These are phyloP conservation scores for Ectemnius lituratus DNA, from an alignment of 2,888 invertebrate genomes.

Conservation along the genomic window DNA sequence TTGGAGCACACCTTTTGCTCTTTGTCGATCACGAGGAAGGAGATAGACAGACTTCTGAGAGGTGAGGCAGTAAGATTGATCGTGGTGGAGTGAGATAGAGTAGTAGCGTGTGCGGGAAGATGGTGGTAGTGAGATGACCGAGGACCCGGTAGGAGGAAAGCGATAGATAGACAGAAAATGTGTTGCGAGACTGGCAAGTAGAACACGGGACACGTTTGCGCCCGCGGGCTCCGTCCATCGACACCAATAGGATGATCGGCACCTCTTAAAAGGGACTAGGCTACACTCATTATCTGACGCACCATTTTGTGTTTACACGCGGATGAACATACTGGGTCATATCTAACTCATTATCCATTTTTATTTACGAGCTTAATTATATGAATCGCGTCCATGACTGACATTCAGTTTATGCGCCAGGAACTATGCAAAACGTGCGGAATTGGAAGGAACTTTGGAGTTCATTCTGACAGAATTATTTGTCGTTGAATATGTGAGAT, in stretches of 20 bases:
- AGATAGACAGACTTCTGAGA: constrained; percentile 34
- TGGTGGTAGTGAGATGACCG: constrained; percentile 6
- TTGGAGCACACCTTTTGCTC: constrained; percentile 42
- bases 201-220: constrained; percentile 51
- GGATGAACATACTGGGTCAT: not conserved
- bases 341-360: not conserved
- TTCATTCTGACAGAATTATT: too few relatives aligned
- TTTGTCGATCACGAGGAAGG: constrained; percentile 30
- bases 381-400: too few relatives aligned
- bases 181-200: constrained; percentile 57
- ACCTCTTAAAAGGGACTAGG: constrained; percentile 49
- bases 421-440: too few relatives aligned
- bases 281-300: constrained; percentile 27
- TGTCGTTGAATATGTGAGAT: too few relatives aligned
- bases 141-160: not conserved
- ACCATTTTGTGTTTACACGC: constrained; percentile 39
- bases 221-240: constrained; percentile 57
- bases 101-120: constrained; percentile 14
- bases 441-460: too few relatives aligned
- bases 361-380: too few relatives aligned
- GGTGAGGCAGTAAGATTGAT: constrained; percentile 29
- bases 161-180: constrained; percentile 30
- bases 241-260: constrained; percentile 58
- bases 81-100: constrained; percentile 20
- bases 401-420: too few relatives aligned